Conservation (phyloP, 2,113 vertebrate genomes). For the Microtus pennsylvanicus region DNA sequence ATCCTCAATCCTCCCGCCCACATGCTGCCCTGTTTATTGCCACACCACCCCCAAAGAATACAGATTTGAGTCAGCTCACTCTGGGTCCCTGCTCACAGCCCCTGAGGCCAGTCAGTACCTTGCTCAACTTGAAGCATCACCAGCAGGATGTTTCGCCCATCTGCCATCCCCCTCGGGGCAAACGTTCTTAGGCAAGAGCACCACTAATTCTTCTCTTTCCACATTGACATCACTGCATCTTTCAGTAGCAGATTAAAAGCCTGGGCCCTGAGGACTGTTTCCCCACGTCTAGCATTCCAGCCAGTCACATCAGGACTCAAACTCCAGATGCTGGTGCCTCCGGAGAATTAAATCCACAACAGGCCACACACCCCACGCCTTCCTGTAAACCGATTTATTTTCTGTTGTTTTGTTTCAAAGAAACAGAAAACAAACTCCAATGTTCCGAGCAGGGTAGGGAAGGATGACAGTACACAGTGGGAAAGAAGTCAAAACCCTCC, state of each 20-base stretch:
- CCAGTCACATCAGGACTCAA: not conserved
- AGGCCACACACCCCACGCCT: not conserved
- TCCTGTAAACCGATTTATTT: not conserved
- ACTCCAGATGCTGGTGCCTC: not conserved
- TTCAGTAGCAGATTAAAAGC: constrained; percentile 18
- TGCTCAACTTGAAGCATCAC: not conserved
- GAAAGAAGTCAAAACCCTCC: not conserved
- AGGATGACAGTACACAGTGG: not conserved
- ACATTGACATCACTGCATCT: not conserved
- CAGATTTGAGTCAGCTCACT: not conserved
- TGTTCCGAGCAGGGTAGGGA: not conserved
- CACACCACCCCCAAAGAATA: not conserved
- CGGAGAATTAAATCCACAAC: not conserved
- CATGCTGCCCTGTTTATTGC: not conserved
- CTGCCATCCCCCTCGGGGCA: not conserved
- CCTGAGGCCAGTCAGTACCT: not conserved
- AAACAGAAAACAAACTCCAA: constrained; percentile 17
- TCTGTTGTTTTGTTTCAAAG: constrained; percentile 48
- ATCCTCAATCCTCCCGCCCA: not conserved
- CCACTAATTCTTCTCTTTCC: not conserved
- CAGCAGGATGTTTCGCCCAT: not conserved
- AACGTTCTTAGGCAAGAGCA: not conserved
- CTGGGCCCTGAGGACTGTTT: not conserved
- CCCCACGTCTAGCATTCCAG: not conserved
- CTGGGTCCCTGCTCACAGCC: not conserved